Evolutionary conservation across 1,140 invertebrate species (phyloP).

Genomic region (Laupala kohalensis): DNA sequence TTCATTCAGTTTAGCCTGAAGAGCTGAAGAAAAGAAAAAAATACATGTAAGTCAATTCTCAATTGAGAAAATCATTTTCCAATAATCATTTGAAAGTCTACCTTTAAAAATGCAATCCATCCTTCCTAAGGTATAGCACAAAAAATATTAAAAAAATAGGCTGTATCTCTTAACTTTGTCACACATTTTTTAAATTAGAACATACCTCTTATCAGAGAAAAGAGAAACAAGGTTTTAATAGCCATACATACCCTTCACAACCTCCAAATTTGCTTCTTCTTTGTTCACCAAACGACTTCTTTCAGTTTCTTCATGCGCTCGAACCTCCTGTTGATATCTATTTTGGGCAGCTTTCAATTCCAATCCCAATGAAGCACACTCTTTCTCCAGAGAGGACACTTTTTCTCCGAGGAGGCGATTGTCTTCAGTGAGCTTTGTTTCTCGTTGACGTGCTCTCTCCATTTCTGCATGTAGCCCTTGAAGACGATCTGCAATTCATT

Average conservation of each 20-base stretch:
- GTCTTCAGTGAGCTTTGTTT: constrained; percentile 57
- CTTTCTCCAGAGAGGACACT: constrained; percentile 76
- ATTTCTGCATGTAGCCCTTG: constrained; percentile 56
- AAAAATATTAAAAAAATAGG: constrained; percentile 13
- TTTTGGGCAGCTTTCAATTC: constrained; percentile 78
- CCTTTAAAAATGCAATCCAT: constrained; percentile 35
- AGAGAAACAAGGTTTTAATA: not conserved
- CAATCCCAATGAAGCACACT: constrained; percentile 68
- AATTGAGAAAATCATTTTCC: no score
- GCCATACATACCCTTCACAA: constrained; percentile 61
- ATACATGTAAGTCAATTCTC: no score
- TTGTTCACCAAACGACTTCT: constrained; percentile 67
- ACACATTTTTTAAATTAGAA: not conserved
- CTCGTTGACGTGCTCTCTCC: constrained; percentile 52
- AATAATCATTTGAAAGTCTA: constrained; percentile 22
- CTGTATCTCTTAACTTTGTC: not conserved
- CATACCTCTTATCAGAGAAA: not conserved
- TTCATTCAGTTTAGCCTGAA: constrained; percentile 82
- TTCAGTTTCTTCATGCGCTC: constrained; percentile 80
- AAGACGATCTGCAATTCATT: constrained; percentile 34
- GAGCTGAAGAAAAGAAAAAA: no score
- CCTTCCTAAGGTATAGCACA: constrained; percentile 26
- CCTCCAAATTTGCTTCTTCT: constrained; percentile 80
- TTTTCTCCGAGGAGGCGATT: constrained; percentile 65
- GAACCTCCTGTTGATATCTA: constrained; percentile 77